Evolutionary conservation across 92 coral and sea anemone genomes (phyloP), one percentile per base, ranked within the genome.

Genomic region (Actinostola sp.): DNA sequence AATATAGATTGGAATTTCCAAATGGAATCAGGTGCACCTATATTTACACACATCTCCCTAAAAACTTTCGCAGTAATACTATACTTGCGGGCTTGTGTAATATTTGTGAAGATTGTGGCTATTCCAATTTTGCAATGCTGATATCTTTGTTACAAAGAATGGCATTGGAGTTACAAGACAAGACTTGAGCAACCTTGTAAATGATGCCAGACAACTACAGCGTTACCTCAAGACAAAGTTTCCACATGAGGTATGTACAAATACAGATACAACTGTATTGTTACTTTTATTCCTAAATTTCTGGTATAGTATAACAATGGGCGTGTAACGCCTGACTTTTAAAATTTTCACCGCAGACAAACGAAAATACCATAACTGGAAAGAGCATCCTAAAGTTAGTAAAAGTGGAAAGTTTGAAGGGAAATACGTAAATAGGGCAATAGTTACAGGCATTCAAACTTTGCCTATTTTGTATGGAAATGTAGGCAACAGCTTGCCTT

Each of bases 81-180:
- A 56, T 78, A 49, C 61, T 78, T 20, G 83, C 76, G 16, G 83
- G 83, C 9, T 69, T 78, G 2, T 76, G 83, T 45, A 77, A 77
- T 19, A 27, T 77, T 25, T 67, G 76, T 53, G 53, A 77, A 8
- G 82, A 77, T 20, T 68, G 4, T 67, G 76, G 75, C 9, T 53
- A 62, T 46, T 23, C 72, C 52, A 49, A 29, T 53, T 74, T 0
- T 46, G 59, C 46, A 43, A 26, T 19, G n/a, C 61, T 56, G 16
- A 17, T 56, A 14, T 36, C 14, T 5, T 9, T 52, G 44, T 38
- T 30, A 13, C 48, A 68, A 38, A 27, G 32, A 61, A 42, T 61
- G n/a, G 9, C 42, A 1, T 7, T n/a, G 17, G 15, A 34, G 48
- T 25, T n/a, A 29, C 10, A 62, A 50, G n/a, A 29, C 19, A 30